Conservation (phyloP, 1,140 invertebrate genomes). For the Philopotamus ludificatus region DNA sequence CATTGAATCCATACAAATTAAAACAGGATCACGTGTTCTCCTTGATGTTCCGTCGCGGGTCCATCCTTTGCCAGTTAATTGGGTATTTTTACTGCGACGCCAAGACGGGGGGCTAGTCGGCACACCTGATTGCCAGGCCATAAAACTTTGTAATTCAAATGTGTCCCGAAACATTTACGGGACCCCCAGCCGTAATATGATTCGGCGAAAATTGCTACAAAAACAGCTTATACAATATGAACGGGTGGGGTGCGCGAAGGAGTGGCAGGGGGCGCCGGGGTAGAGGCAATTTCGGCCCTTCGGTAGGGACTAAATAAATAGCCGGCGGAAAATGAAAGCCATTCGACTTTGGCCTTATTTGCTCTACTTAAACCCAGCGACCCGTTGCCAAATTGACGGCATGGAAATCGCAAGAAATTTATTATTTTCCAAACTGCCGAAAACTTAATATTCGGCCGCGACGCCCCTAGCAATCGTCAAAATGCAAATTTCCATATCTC, state of each 20-base stretch:
- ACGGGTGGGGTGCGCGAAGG: neutral
- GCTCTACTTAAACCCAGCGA: neutral
- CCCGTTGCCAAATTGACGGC: constrained; percentile 10
- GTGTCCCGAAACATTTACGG: constrained; percentile 8
- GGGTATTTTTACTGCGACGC: constrained; percentile 13
- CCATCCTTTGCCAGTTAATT: constrained; percentile 8
- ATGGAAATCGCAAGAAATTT: constrained; percentile 10
- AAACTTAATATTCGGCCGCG: neutral
- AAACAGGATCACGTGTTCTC: too few species aligned
- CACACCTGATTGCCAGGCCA: constrained; percentile 13
- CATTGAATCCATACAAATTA: too few species aligned
- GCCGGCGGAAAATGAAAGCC: constrained; percentile 2
- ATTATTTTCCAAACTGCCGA: neutral
- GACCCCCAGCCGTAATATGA: constrained; percentile 4
- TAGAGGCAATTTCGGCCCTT: neutral
- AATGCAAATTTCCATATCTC: constrained; percentile 1
- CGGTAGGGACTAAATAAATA: constrained; percentile 8
- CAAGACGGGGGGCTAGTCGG: neutral
- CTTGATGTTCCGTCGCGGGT: too few species aligned
- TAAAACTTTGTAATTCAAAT: constrained; percentile 26
- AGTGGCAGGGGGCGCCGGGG: neutral
- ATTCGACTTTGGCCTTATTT: constrained; percentile 8
- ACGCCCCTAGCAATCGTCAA: neutral
- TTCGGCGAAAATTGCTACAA: constrained; percentile 19
- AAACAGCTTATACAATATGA: constrained; percentile 1